Evolutionary conservation across 2,888 invertebrate genomes (phyloP).

Genomic region (Cerastis leucographa): DNA sequence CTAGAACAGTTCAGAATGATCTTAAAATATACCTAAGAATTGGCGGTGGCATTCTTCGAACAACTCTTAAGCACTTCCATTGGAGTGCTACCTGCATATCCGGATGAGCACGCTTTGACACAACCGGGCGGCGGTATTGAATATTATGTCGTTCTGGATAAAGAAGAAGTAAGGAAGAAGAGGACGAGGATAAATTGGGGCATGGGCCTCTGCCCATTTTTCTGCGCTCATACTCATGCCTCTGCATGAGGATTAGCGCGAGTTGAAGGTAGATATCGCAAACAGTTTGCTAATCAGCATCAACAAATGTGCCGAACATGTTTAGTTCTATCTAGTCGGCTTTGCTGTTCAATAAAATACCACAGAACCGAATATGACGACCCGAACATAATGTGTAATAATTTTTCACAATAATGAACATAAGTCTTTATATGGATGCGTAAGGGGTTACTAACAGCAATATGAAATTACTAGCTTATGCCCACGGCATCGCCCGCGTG

Average conservation of each 20-base stretch:
- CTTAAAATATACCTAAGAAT: too few relatives aligned
- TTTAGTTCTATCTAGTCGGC: background rate
- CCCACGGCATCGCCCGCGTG: too few relatives aligned
- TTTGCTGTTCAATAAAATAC: background rate
- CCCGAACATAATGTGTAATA: too few relatives aligned
- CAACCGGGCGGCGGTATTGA: background rate
- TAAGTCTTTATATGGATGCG: too few relatives aligned
- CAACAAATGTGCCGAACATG: background rate
- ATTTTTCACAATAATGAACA: too few relatives aligned
- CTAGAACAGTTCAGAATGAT: background rate
- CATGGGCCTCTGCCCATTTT: too few relatives aligned
- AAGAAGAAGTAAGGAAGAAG: background rate
- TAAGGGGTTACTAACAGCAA: too few relatives aligned
- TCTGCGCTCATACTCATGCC: too few relatives aligned
- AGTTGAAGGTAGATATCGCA: background rate
- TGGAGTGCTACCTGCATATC: too few relatives aligned
- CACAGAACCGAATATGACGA: background rate
- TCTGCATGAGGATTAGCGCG: background rate
- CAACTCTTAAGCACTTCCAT: too few relatives aligned
- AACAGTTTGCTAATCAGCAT: background rate
- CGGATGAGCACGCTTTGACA: background rate
- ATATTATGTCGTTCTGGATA: background rate
- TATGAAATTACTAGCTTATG: too few relatives aligned
- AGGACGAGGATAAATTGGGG: background rate
- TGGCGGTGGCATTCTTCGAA: too few relatives aligned